phyloP scores from a whole-genome alignment of 2,113 vertebrate genomes.

The Seriola rivoliana region DNA sequence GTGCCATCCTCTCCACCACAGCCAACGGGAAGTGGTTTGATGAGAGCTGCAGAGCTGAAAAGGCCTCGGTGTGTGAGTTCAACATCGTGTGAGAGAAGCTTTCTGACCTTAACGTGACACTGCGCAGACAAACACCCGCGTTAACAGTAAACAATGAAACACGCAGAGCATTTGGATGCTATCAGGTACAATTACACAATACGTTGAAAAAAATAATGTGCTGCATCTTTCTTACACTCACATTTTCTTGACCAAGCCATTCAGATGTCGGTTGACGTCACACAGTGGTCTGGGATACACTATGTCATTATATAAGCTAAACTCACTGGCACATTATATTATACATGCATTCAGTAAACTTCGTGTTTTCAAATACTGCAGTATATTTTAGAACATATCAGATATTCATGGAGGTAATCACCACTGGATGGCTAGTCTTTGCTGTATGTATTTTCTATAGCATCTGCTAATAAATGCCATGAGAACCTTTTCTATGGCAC shows the following conservation, averaged over 20 bases:
- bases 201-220: background rate
- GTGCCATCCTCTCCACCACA: constrained; percentile 85
- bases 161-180: background rate
- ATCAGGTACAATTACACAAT: constrained; percentile 22
- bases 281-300: background rate
- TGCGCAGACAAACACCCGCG: constrained; percentile 1
- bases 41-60: constrained; percentile 87
- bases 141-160: constrained; percentile 16
- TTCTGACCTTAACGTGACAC: background rate
- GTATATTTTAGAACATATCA: background rate
- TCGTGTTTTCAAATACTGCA: background rate
- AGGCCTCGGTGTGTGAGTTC: constrained; percentile 95
- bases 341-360: background rate
- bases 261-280: background rate
- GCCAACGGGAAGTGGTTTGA: constrained; percentile 95
- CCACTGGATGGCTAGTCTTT: constrained; percentile 32
- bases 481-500: background rate
- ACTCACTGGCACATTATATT: background rate
- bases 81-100: constrained; percentile 87
- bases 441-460: background rate
- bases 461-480: background rate
- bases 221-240: constrained; percentile 18
- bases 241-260: constrained; percentile 13
- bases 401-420: constrained; percentile 37
- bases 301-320: constrained; percentile 32